Conservation (phyloP, 2,113 vertebrate genomes). For the Epinephelus cyanopodus region DNA sequence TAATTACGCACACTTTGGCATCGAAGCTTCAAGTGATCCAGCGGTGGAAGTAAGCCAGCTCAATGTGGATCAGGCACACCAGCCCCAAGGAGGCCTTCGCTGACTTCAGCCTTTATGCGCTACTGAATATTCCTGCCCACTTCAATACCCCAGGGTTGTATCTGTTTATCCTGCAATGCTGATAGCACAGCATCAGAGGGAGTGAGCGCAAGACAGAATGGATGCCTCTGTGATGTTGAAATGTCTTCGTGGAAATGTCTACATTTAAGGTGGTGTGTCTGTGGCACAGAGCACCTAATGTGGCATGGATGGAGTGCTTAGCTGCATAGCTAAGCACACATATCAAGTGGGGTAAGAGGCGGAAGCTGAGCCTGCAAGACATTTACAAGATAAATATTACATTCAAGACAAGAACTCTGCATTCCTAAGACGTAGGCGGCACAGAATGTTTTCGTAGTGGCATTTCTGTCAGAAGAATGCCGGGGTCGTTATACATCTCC, state of each 20-base stretch:
- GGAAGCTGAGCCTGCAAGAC: constrained; percentile 69
- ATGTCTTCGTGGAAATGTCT: constrained; percentile 62
- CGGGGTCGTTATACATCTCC: constrained; percentile 63
- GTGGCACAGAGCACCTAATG: constrained; percentile 59
- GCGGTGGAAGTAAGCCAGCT: constrained; percentile 67
- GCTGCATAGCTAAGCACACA: constrained; percentile 64
- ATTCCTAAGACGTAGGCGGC: constrained; percentile 69
- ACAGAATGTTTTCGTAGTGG: constrained; percentile 72
- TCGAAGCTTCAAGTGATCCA: constrained; percentile 54
- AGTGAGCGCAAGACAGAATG: constrained; percentile 33
- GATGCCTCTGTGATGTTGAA: constrained; percentile 60
- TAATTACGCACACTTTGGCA: constrained; percentile 70
- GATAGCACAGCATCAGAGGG: constrained; percentile 42
- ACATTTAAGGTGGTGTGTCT: constrained; percentile 63
- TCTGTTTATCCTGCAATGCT: constrained; percentile 65
- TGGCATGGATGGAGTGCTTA: constrained; percentile 60
- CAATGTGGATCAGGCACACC: constrained; percentile 59
- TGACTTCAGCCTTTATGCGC: constrained; percentile 59
- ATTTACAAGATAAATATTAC: constrained; percentile 83
- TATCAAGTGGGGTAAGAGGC: constrained; percentile 55
- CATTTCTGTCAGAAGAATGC: constrained; percentile 77
- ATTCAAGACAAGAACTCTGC: constrained; percentile 75
- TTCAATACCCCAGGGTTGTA: constrained; percentile 63
- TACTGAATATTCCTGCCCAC: constrained; percentile 70
- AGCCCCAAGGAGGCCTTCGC: constrained; percentile 57